A percentile compares a stretch with the other conserved stretches of the same genome.
These are phyloP conservation scores for Henricia sp. DNA, from an alignment of 53 echinoderm and acorn worm genomes.

Conservation along the genomic window DNA sequence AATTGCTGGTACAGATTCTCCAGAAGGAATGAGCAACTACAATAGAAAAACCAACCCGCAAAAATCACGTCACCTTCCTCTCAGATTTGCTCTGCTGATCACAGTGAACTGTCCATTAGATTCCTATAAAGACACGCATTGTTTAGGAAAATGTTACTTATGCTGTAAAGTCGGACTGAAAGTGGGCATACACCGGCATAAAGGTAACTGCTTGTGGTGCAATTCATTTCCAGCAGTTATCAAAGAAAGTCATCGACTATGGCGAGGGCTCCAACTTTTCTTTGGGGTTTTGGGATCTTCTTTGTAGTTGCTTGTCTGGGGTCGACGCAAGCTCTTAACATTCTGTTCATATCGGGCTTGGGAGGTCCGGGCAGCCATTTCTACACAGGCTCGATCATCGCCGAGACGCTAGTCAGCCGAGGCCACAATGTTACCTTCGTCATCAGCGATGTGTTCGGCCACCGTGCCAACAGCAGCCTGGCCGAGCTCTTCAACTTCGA, in stretches of 20 bases:
- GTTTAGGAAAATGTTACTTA: too few relatives aligned
- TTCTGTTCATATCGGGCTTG: slow-evolving; percentile 33
- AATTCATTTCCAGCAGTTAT: too few relatives aligned
- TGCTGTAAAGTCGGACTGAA: too few relatives aligned
- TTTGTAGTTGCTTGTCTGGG: neutral
- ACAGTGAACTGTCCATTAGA: too few relatives aligned
- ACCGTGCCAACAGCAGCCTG: slow-evolving; percentile 52
- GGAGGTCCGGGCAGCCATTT: slow-evolving; percentile 74
- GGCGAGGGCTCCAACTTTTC: neutral
- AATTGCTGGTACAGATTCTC: too few relatives aligned
- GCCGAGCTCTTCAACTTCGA: slow-evolving; percentile 69
- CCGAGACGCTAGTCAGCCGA: slow-evolving; percentile 59
- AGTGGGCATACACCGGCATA: too few relatives aligned
- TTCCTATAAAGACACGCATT: too few relatives aligned
- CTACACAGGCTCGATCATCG: slow-evolving; percentile 58
- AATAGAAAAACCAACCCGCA: too few relatives aligned
- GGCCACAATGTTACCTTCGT: slow-evolving; percentile 76
- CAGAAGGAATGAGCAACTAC: too few relatives aligned
- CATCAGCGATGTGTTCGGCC: slow-evolving; percentile 71
- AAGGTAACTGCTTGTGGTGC: too few relatives aligned
- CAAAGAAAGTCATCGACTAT: neutral
- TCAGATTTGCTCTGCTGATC: too few relatives aligned
- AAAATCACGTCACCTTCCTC: too few relatives aligned
- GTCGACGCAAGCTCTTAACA: slow-evolving; percentile 3
- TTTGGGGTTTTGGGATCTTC: neutral